These are phyloP conservation scores for Aphaenogaster ashmeadi DNA, from an alignment of 1,140 invertebrate species.

Conservation along the genomic window DNA sequence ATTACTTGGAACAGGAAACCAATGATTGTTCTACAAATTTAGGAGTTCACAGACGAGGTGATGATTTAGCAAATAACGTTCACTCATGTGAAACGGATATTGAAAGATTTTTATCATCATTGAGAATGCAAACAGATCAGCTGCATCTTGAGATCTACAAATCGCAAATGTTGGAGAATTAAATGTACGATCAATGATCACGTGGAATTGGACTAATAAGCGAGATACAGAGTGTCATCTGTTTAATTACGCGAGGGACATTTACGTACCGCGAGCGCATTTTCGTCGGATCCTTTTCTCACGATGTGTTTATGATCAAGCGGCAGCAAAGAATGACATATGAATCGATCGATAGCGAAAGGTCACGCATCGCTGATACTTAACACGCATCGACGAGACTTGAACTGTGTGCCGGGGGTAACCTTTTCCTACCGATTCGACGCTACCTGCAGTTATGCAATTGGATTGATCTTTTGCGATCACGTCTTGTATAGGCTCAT, in stretches of 20 bases:
- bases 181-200: not conserved
- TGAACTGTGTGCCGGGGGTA: constrained; percentile 66
- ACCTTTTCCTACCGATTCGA: constrained; percentile 66
- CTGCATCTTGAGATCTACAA: constrained; percentile 81
- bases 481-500: constrained; percentile 18
- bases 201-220: not conserved
- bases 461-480: constrained; percentile 61
- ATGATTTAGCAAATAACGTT: not conserved
- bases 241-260: not conserved
- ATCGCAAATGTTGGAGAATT: constrained; percentile 76
- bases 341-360: constrained; percentile 65
- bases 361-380: constrained; percentile 50
- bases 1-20: not conserved
- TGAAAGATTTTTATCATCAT: constrained; percentile 77
- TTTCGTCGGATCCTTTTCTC: constrained; percentile 55
- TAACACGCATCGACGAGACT: constrained; percentile 52
- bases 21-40: not conserved
- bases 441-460: constrained; percentile 61
- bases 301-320: constrained; percentile 57
- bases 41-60: not conserved
- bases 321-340: constrained; percentile 50
- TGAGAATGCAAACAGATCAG: constrained; percentile 78
- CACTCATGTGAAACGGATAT: constrained; percentile 53
- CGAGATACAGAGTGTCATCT: not conserved
- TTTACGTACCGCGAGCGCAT: not conserved